Conservation (phyloP, 2,888 invertebrate genomes). For the Caenorhabditis plicata region DNA sequence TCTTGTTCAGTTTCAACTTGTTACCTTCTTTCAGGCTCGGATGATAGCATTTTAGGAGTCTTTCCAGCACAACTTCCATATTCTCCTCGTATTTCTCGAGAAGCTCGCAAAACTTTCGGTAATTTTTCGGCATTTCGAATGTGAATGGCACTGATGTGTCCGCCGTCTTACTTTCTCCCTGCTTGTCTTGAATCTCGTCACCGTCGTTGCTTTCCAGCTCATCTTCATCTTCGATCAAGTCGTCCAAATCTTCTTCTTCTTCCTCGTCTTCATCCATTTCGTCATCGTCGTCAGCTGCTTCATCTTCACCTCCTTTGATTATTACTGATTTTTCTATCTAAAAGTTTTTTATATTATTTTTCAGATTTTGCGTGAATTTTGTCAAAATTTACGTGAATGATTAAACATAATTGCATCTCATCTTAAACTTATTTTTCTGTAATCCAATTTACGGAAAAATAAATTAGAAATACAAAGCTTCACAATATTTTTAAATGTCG, state of each 20-base stretch:
- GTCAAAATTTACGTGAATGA: too few species aligned
- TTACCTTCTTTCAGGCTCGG: conserved; percentile 79
- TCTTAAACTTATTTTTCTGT: too few species aligned
- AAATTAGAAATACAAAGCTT: too few species aligned
- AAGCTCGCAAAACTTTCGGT: conserved; percentile 29
- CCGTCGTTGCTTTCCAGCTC: conserved; percentile 20
- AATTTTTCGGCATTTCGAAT: conserved; percentile 45
- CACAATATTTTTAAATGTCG: too few species aligned
- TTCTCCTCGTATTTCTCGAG: conserved; percentile 21
- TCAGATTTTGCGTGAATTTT: too few species aligned
- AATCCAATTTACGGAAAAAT: too few species aligned
- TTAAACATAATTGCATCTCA: too few species aligned
- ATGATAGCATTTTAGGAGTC: conserved; percentile 85
- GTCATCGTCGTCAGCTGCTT: conserved; percentile 21
- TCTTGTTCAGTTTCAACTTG: conserved; percentile 75
- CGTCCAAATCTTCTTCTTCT: conserved; percentile 49
- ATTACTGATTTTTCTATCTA: background rate
- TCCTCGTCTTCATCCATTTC: conserved; percentile 41
- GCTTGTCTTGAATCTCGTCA: conserved; percentile 15
- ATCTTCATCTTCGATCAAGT: conserved; percentile 41
- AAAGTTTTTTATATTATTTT: background rate
- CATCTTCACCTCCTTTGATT: conserved; percentile 1
- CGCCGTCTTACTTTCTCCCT: background rate
- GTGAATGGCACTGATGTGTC: conserved; percentile 35
- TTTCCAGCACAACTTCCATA: conserved; percentile 70